Evolutionary conservation across 2,113 vertebrate genomes (phyloP).

Genomic region (Hippocampus mohnikei): DNA sequence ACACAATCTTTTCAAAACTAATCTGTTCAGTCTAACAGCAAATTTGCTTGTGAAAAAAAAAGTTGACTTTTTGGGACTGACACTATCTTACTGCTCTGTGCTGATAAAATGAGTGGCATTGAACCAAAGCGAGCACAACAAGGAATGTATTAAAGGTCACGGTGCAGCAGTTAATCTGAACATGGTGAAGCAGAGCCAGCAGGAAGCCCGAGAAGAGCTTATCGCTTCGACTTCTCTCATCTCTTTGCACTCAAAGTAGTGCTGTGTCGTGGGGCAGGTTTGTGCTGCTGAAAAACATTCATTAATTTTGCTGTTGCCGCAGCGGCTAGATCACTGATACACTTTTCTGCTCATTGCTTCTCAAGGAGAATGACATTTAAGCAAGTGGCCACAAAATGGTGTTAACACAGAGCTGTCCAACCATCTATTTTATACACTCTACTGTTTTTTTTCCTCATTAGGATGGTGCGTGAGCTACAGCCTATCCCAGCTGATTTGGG

Average conservation of each 20-base stretch:
- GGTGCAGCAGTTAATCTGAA: constrained; percentile 60
- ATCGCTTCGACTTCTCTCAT: constrained; percentile 4
- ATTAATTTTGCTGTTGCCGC: not conserved
- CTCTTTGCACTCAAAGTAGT: constrained; percentile 33
- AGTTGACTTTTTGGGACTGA: constrained; percentile 21
- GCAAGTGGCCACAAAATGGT: too few species aligned
- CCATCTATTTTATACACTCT: too few species aligned
- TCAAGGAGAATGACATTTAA: too few species aligned
- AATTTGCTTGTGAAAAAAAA: constrained; percentile 34
- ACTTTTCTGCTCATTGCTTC: too few species aligned
- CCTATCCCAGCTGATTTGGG: too few species aligned
- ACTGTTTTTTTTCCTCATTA: too few species aligned
- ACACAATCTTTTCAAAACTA: not conserved
- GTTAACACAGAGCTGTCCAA: too few species aligned
- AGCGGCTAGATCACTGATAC: too few species aligned
- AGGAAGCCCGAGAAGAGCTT: constrained; percentile 28
- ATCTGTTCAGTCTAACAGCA: constrained; percentile 1
- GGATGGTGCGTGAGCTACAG: too few species aligned
- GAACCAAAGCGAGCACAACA: constrained; percentile 44
- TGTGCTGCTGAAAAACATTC: constrained; percentile 22
- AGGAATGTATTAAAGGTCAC: constrained; percentile 59
- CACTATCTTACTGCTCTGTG: constrained; percentile 17
- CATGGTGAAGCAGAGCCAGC: constrained; percentile 40
- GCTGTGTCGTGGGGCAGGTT: constrained; percentile 29
- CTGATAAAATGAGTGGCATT: constrained; percentile 49